A percentile compares a stretch with the other conserved stretches of the same genome.
These are phyloP conservation scores for Dolichopus griseipennis DNA, from an alignment of 2,888 invertebrate genomes.

Conservation along the genomic window DNA sequence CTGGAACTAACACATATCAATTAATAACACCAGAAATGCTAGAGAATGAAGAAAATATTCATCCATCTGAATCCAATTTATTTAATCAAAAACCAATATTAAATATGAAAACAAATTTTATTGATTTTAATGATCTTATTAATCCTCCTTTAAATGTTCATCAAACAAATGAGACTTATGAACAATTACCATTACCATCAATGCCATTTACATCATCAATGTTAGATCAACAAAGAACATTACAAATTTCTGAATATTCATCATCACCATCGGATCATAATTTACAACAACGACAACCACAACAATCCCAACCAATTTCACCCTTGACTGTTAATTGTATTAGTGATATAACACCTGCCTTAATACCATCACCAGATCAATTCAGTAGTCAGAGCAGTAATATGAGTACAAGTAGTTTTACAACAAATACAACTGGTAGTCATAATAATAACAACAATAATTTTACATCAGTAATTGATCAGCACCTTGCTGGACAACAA, in stretches of 20 bases:
- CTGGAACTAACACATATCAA: conserved; percentile 55
- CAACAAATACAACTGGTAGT: conserved; percentile 19
- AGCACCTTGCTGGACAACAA: conserved; percentile 12
- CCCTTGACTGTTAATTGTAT: conserved; percentile 5
- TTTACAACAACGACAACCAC: conserved; percentile 15
- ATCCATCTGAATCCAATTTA: conserved; percentile 21
- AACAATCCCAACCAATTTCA: not conserved
- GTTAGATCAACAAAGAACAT: conserved; percentile 14
- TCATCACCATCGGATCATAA: conserved; percentile 1
- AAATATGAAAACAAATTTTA: not conserved
- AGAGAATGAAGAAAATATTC: conserved; percentile 52
- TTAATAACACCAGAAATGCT: conserved; percentile 51
- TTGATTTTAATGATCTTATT: not conserved
- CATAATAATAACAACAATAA: conserved; percentile 10
- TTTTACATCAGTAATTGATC: conserved; percentile 14
- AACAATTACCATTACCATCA: conserved; percentile 14
- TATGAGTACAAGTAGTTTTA: conserved; percentile 12
- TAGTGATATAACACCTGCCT: conserved; percentile 18
- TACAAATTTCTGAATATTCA: conserved; percentile 16
- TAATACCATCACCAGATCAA: conserved; percentile 15
- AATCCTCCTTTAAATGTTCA: not conserved
- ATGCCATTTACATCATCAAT: conserved; percentile 14
- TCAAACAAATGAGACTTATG: not conserved
- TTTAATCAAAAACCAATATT: conserved; percentile 12
- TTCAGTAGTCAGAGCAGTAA: not conserved